phyloP scores from a whole-genome alignment of 1,140 invertebrate species.

The Linepithema humile region DNA sequence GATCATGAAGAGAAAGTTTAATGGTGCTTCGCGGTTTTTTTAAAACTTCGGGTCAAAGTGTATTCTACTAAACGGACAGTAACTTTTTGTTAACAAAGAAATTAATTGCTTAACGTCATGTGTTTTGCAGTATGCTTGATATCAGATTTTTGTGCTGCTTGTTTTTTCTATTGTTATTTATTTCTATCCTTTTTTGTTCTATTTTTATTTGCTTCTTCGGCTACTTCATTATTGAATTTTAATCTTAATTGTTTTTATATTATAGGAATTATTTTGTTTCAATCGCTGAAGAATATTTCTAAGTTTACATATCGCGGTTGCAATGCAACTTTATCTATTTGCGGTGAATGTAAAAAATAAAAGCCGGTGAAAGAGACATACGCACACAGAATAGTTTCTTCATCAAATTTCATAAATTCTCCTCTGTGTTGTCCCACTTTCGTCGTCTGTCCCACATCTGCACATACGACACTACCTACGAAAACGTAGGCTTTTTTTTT shows the following conservation, averaged over 20 bases:
- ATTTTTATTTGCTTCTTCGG: no score
- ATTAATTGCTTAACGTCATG: background rate
- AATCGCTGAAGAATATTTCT: no score
- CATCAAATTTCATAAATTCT: slow-evolving; percentile 32
- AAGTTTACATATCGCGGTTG: no score
- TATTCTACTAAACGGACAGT: background rate
- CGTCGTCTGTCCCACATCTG: slow-evolving; percentile 10
- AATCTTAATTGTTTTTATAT: no score
- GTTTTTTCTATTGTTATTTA: background rate
- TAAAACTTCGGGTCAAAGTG: background rate
- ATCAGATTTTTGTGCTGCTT: background rate
- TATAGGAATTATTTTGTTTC: no score
- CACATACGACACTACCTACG: background rate
- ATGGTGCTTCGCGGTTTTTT: background rate
- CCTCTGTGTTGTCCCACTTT: slow-evolving; percentile 25
- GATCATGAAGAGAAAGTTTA: background rate
- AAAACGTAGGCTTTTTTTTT: background rate
- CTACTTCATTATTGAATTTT: no score
- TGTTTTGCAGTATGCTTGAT: background rate
- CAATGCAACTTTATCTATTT: background rate
- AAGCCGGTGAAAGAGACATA: background rate
- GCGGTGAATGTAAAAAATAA: background rate
- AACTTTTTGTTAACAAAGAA: background rate
- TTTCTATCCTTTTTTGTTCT: no score
- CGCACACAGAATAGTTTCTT: background rate